phyloP scores from a whole-genome alignment of 2,797 vertebrate species.

The Agapornis canus region DNA sequence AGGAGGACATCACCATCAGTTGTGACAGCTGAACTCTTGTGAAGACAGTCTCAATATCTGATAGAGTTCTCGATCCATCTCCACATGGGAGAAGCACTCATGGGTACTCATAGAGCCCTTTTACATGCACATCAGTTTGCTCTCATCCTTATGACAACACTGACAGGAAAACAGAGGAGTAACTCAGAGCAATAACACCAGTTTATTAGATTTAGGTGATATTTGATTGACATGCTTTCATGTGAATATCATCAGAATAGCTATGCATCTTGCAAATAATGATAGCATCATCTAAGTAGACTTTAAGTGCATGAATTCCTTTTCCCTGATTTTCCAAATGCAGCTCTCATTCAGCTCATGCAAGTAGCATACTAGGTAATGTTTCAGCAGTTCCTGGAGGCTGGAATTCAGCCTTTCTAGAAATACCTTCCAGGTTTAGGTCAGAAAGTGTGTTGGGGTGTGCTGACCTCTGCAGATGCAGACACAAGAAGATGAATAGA shows the following conservation, averaged over 20 bases:
- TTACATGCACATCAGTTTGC: accelerated
- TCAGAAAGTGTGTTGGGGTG: background rate
- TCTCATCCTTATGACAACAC: background rate
- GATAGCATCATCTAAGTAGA: background rate
- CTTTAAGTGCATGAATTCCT: background rate
- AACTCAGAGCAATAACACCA: background rate
- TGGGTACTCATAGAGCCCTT: background rate
- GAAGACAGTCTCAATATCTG: background rate
- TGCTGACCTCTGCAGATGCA: background rate
- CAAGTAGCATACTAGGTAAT: background rate
- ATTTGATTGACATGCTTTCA: background rate
- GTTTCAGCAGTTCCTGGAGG: background rate
- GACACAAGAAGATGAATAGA: background rate
- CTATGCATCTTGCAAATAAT: background rate
- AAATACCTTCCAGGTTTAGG: background rate
- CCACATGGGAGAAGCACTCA: background rate
- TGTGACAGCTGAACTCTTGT: background rate
- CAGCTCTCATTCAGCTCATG: background rate
- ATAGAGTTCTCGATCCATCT: accelerated
- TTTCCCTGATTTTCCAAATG: background rate
- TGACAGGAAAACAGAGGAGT: background rate
- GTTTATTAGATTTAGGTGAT: background rate
- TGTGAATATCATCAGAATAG: background rate
- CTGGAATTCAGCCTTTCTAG: background rate
- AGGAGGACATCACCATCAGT: accelerated